A percentile compares a stretch with the other conserved stretches of the same genome.
These are phyloP conservation scores for Urocolius indicus DNA, from an alignment of 2,113 vertebrate species.

Conservation along the genomic window DNA sequence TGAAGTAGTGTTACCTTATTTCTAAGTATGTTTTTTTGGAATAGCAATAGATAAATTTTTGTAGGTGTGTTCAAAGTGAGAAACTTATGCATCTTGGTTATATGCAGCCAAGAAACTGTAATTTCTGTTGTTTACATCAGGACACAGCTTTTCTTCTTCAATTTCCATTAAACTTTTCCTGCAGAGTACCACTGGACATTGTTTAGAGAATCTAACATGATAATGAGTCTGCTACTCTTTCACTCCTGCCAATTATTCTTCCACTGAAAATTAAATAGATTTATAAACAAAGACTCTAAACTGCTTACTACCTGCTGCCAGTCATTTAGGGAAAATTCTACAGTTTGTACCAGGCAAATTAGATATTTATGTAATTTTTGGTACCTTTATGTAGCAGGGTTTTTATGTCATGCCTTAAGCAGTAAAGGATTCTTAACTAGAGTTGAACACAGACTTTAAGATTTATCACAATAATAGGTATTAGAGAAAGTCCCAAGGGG, in stretches of 20 bases:
- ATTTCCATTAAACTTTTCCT: not conserved
- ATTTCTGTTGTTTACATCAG: not conserved
- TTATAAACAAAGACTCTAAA: not conserved
- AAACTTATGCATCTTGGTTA: not conserved
- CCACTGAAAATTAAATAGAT: not conserved
- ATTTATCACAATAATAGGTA: not conserved
- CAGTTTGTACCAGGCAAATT: not conserved
- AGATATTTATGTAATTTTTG: not conserved
- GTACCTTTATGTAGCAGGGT: not conserved
- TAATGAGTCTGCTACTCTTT: not conserved
- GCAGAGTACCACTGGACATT: not conserved
- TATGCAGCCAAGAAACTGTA: not conserved
- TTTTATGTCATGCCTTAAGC: not conserved
- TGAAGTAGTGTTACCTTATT: not conserved
- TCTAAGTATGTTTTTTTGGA: not conserved
- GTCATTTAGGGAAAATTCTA: not conserved
- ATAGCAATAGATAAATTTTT: not conserved
- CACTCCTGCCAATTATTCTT: not conserved
- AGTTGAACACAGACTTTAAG: not conserved
- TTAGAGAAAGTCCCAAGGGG: not conserved
- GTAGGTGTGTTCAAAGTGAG: not conserved
- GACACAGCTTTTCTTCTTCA: not conserved
- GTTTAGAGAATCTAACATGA: not conserved
- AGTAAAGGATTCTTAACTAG: not conserved
- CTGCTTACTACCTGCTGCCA: not conserved